Conservation (phyloP, 2,888 invertebrate genomes). For the Acronicta leporina region DNA sequence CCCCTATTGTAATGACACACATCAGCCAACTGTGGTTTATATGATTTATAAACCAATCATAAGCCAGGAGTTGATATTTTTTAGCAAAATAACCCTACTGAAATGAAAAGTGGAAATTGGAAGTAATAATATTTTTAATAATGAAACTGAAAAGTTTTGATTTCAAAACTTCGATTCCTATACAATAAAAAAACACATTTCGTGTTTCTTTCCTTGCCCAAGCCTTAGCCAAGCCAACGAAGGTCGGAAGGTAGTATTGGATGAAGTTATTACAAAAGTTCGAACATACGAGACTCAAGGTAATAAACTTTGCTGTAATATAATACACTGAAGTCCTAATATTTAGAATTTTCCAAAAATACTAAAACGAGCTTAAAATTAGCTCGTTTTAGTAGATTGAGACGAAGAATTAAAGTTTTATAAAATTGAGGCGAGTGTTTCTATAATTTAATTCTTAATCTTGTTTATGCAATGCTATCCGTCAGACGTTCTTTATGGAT, state of each 20-base stretch:
- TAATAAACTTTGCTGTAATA: conserved; percentile 21
- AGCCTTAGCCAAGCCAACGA: conserved; percentile 18
- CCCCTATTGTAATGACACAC: too few species aligned
- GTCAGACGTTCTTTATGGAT: conserved; percentile 48
- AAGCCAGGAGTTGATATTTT: too few species aligned
- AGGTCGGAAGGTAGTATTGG: conserved; percentile 18
- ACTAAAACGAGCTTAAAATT: too few species aligned
- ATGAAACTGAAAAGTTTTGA: background rate
- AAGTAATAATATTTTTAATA: too few species aligned
- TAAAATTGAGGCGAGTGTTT: too few species aligned
- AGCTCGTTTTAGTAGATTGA: too few species aligned
- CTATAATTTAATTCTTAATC: too few species aligned
- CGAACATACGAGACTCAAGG: conserved; percentile 1
- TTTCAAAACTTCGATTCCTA: background rate
- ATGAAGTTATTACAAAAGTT: conserved; percentile 19
- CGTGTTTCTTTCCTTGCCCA: conserved; percentile 6
- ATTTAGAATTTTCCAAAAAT: conserved; percentile 15
- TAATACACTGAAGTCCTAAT: conserved; percentile 18
- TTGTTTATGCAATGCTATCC: conserved; percentile 46
- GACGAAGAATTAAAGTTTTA: too few species aligned
- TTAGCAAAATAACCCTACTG: too few species aligned
- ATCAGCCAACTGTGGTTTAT: too few species aligned
- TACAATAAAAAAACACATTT: background rate
- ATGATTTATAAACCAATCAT: too few species aligned
- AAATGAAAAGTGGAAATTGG: too few species aligned